Percentiles rank a stretch among this genome's conserved stretches.
Evolutionary conservation across 2,113 vertebrate genomes (phyloP).

Genomic region (Gobius niger): DNA sequence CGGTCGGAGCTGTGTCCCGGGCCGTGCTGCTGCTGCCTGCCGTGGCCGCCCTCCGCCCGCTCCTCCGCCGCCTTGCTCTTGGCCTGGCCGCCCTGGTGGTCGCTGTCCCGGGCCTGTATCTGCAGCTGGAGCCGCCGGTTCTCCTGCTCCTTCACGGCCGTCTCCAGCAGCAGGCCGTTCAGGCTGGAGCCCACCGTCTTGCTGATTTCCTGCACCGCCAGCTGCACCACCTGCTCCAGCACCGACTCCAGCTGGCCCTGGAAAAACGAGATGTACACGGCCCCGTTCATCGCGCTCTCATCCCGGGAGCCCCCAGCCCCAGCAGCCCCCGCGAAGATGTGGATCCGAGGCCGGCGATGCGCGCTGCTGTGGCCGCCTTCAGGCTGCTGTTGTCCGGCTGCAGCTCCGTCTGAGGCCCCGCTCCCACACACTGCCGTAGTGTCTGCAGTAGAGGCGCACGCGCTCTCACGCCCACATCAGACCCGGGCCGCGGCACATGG

Average conservation of each 20-base stretch:
- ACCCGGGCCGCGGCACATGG: neutral
- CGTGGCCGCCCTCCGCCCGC: slow-evolving; percentile 4
- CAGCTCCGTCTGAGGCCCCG: neutral
- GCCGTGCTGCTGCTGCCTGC: slow-evolving; percentile 47
- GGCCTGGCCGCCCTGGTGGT: slow-evolving; percentile 18
- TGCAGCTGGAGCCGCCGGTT: slow-evolving; percentile 69
- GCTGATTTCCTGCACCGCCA: slow-evolving; percentile 80
- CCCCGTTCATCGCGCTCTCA: slow-evolving; percentile 79
- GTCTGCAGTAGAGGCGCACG: neutral
- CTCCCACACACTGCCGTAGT: neutral
- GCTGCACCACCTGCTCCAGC: slow-evolving; percentile 80
- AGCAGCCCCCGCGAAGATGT: slow-evolving; percentile 24
- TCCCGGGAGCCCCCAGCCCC: slow-evolving; percentile 40
- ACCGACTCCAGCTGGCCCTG: slow-evolving; percentile 82
- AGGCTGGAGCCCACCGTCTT: slow-evolving; percentile 75
- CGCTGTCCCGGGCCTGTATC: slow-evolving; percentile 63
- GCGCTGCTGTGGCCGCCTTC: neutral
- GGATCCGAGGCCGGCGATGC: neutral
- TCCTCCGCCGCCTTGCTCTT: slow-evolving; percentile 31
- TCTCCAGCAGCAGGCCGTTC: slow-evolving; percentile 77
- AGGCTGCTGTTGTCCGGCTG: neutral
- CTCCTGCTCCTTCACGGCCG: slow-evolving; percentile 76
- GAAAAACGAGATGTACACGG: slow-evolving; percentile 82
- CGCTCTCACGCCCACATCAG: neutral
- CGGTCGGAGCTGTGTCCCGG: slow-evolving; percentile 1